phyloP scores from a whole-genome alignment of 1,140 invertebrate species.

The Pygmarrhopalites habei region DNA sequence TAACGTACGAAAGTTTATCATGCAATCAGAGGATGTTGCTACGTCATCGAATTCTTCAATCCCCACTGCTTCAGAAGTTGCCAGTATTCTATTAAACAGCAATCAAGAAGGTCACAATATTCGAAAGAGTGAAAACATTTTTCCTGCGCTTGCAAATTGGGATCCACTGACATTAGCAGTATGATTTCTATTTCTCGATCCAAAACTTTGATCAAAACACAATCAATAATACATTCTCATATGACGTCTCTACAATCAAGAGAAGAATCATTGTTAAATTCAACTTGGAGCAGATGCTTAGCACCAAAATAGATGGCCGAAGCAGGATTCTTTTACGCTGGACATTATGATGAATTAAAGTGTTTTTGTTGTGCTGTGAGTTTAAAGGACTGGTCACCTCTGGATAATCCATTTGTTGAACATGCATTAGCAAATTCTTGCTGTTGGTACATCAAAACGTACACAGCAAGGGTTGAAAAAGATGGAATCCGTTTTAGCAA shows the following conservation, averaged over 20 bases:
- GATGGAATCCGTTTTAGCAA: no score
- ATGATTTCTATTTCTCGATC: not conserved
- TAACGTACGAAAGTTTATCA: no score
- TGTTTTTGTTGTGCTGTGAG: constrained; percentile 89
- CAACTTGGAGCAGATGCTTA: no score
- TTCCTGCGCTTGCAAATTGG: no score
- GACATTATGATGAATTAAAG: constrained; percentile 60
- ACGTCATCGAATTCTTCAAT: no score
- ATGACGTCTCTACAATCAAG: not conserved
- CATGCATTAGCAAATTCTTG: constrained; percentile 82
- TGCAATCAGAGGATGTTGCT: no score
- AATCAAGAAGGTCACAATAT: no score
- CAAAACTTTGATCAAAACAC: not conserved
- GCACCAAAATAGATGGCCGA: constrained; percentile 17
- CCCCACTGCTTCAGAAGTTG: no score
- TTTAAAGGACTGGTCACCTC: constrained; percentile 71
- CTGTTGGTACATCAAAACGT: constrained; percentile 47
- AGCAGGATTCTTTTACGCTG: constrained; percentile 37
- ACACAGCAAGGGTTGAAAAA: not conserved
- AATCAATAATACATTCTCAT: no score
- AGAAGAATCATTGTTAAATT: not conserved
- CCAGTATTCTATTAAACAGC: no score
- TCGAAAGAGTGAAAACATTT: no score
- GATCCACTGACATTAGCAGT: no score
- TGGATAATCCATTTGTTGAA: constrained; percentile 80